These are phyloP conservation scores for Corvus moneduloides DNA, from an alignment of 2,113 vertebrate species.

Conservation along the genomic window DNA sequence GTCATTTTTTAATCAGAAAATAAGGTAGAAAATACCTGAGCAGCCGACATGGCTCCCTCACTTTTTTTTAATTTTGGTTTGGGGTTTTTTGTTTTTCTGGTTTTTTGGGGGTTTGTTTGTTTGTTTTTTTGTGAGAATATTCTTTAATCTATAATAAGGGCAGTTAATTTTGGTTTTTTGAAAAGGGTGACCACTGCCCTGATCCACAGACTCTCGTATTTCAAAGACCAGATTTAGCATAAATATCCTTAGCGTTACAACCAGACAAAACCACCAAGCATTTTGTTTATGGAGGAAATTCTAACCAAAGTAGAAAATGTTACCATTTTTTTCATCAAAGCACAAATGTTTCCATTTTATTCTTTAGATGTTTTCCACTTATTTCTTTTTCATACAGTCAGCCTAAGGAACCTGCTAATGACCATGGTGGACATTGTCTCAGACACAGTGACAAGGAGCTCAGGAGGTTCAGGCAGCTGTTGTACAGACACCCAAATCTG, in stretches of 20 bases:
- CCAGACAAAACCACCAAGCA: not conserved
- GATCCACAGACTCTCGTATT: not conserved
- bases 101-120: not conserved
- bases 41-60: accelerated
- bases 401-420: not conserved
- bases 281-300: not conserved
- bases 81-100: not conserved
- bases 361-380: not conserved
- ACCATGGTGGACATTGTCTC: not conserved
- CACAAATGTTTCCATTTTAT: not conserved
- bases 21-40: not conserved
- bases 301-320: not conserved
- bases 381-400: not conserved
- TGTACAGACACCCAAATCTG: not conserved
- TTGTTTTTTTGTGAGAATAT: not conserved
- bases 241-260: not conserved
- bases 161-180: not conserved
- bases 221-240: not conserved
- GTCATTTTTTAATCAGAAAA: not conserved
- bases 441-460: not conserved
- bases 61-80: not conserved
- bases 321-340: not conserved
- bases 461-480: not conserved
- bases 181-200: not conserved
- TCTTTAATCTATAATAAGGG: not conserved